Conservation (phyloP, 2,888 invertebrate species). For the Coremacera marginata region DNA sequence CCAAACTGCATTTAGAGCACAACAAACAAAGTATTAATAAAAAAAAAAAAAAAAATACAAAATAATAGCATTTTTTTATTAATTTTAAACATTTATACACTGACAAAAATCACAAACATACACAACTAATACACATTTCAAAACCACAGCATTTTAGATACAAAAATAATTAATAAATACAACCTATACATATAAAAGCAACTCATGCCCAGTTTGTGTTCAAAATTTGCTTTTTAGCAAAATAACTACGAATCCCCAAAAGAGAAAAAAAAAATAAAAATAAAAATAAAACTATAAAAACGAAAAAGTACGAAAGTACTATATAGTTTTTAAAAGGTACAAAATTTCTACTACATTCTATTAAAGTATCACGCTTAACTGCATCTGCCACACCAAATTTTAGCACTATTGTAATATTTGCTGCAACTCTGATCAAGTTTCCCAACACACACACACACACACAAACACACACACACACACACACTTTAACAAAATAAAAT, state of each 20-base stretch:
- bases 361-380: not conserved
- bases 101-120: constrained; percentile 6
- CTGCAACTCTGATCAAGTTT: not conserved
- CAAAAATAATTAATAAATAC: not conserved
- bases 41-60: not conserved
- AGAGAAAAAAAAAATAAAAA: too few species aligned
- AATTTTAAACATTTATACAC: not conserved
- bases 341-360: constrained; percentile 4
- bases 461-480: not conserved
- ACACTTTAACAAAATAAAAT: not conserved
- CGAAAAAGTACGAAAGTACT: not conserved
- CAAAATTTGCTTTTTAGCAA: constrained; percentile 27
- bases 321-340: not conserved
- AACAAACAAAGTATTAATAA: not conserved
- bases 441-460: not conserved
- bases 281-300: not conserved
- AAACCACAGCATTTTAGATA: constrained; percentile 27
- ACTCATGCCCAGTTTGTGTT: constrained; percentile 19
- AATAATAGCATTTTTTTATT: constrained; percentile 31
- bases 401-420: not conserved
- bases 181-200: constrained; percentile 16
- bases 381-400: not conserved
- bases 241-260: not conserved
- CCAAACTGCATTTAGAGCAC: constrained; percentile 38
- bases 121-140: constrained; percentile 9